Evolutionary conservation across 2,797 vertebrate species (phyloP), one percentile per base, ranked within the genome.

Genomic region (Anabas testudineus): DNA sequence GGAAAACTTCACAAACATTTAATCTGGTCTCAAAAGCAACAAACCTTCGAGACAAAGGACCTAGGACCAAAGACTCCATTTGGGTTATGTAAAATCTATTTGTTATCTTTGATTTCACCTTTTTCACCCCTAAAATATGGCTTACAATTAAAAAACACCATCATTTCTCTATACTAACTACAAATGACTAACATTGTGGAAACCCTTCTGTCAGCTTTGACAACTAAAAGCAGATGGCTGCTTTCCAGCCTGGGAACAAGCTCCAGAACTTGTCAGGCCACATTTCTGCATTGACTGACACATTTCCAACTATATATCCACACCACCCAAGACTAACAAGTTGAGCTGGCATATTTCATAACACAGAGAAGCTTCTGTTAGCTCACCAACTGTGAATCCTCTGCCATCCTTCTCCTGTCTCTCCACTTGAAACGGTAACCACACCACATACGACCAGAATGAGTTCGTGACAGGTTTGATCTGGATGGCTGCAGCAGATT

Each of bases 381-480:
- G 47, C 62, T 67, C 55, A 19, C 55, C 19, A 28, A 51, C 41
- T 47, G 48, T 63, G 68, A 74, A 69, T 88, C 67, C 51, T 51
- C 49, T 54, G 74, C 59, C 32, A 30, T 72, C 48, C 32, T 69
- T 71, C 71, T 56, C 65, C 63, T 47, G 30, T 58, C 56, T 64
- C 45, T 7, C 54, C 32, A 39, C 51, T 26, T 49, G 32, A 56
- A 75, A 63, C 9, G 5, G 66, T 47, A 80, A 57, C 77, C 67
- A 34, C 36, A 74, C 76, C 77, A 73, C 73, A 52, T 53, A 68
- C 16, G 7, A 36, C 47, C 15, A 41, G 60, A 74, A 78, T 81
- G 55, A 51, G 75, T 55, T 86, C 73, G 74, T 88, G 91, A 92
- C 90, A 88, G 67, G 80, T 82, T 76, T 84, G 83, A 80, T 85